These are phyloP conservation scores for Rhabdornis inornatus DNA, from an alignment of 2,113 vertebrate species.

Conservation along the genomic window DNA sequence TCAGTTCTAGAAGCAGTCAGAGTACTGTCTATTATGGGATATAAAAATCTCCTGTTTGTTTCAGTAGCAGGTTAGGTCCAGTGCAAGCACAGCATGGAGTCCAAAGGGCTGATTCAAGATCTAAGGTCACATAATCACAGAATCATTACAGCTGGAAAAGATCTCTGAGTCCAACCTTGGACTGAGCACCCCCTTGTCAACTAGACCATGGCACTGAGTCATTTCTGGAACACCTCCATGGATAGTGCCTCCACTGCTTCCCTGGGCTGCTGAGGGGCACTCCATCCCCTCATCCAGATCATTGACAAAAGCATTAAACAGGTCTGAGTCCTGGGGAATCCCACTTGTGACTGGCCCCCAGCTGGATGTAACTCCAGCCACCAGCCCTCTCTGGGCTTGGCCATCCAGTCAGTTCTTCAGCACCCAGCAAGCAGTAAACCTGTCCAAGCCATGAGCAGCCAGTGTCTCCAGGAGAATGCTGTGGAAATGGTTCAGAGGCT, in stretches of 20 bases:
- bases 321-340: neutral
- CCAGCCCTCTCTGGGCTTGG: neutral
- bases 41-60: neutral
- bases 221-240: neutral
- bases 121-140: neutral
- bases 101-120: neutral
- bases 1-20: neutral
- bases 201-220: neutral
- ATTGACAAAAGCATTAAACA: no score
- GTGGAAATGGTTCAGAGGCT: neutral
- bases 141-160: neutral
- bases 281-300: neutral
- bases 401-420: neutral
- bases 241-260: neutral
- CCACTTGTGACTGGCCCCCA: neutral
- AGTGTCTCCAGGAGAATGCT: neutral
- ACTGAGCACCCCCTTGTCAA: fast-evolving
- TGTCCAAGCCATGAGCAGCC: neutral
- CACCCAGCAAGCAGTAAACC: neutral
- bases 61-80: neutral
- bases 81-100: neutral
- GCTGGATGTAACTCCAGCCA: neutral
- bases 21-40: neutral
- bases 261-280: neutral
- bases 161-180: neutral